These are phyloP conservation scores for Eremophila alpestris DNA, from an alignment of 2,797 vertebrate species.

Conservation along the genomic window DNA sequence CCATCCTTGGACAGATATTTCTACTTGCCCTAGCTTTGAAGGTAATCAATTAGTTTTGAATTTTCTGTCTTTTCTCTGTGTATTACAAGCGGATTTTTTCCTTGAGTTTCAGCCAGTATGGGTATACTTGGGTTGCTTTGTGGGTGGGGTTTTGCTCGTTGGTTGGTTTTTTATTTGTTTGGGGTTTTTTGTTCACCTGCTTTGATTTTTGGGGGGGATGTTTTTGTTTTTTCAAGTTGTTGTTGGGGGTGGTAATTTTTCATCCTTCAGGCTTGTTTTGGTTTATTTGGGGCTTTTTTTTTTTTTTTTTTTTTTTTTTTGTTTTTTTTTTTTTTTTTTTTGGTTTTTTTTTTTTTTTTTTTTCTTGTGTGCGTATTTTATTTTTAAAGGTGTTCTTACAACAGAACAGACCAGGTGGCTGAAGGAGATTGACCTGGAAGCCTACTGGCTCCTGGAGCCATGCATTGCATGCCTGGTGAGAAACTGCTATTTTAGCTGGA, in stretches of 20 bases:
- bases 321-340: too few species aligned
- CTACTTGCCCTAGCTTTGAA: neutral
- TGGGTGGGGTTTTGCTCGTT: rapidly evolving
- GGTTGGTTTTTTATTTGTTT: too few species aligned
- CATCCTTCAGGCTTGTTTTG: neutral
- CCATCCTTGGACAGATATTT: neutral
- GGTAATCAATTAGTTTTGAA: neutral
- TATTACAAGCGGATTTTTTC: neutral
- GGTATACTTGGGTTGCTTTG: rapidly evolving
- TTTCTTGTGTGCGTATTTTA: neutral
- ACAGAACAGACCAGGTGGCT: neutral
- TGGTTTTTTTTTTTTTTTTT: too few species aligned
- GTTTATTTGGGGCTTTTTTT: neutral
- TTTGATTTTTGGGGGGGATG: neutral
- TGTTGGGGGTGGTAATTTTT: rapidly evolving
- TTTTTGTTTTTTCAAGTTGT: neutral
- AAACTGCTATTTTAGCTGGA: neutral
- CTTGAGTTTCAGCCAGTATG: neutral
- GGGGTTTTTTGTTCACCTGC: neutral
- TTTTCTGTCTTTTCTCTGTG: neutral
- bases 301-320: too few species aligned
- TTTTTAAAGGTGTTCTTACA: neutral
- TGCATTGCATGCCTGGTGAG: neutral
- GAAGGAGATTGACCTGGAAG: neutral
- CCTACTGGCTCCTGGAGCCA: neutral